Percentiles rank a stretch among this genome's conserved stretches.
Conservation (phyloP, 2,797 vertebrate genomes). For the Microtus agrestis region DNA sequence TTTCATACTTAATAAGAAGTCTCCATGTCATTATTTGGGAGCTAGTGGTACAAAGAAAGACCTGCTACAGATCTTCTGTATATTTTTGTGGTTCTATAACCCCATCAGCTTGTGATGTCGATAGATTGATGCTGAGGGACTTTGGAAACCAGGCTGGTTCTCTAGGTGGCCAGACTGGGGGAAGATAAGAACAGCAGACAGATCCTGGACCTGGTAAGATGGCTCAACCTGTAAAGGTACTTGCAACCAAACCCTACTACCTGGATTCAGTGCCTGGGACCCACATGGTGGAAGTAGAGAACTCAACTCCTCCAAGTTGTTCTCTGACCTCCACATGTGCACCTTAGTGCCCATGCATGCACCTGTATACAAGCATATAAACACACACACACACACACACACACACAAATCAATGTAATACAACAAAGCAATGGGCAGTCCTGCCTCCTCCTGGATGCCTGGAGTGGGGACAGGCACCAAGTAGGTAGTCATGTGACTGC, state of each 20-base stretch:
- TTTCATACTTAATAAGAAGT: background rate
- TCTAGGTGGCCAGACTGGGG: background rate
- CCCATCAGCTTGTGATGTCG: background rate
- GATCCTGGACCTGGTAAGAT: background rate
- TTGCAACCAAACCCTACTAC: background rate
- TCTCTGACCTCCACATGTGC: background rate
- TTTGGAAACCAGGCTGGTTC: background rate
- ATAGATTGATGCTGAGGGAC: background rate
- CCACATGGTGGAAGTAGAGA: background rate
- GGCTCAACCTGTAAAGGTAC: background rate
- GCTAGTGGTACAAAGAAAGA: background rate
- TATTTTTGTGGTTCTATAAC: background rate
- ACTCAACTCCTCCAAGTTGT: background rate
- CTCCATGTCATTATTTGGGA: background rate
- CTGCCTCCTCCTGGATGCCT: background rate
- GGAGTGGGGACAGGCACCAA: background rate
- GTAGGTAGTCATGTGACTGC: background rate
- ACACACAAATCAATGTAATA: background rate
- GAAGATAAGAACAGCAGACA: background rate
- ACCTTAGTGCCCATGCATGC: accelerated
- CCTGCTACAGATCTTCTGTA: background rate
- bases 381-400: background rate
- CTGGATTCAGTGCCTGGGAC: background rate
- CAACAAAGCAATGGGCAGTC: background rate
- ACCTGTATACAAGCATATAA: background rate